Conservation (phyloP, 2,888 invertebrate species). For the Strigamia transsilvanica region DNA sequence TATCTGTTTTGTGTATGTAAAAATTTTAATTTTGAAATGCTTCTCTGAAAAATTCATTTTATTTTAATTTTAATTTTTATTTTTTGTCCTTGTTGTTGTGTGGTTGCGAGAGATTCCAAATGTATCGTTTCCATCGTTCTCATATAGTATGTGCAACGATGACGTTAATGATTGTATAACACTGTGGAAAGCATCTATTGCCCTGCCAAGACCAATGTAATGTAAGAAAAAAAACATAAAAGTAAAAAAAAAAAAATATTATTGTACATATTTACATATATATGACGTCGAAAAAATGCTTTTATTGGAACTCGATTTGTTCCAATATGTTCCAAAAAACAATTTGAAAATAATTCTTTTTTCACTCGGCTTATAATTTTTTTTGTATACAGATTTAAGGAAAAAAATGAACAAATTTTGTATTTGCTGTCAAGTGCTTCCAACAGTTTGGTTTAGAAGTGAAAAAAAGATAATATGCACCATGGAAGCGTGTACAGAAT, state of each 20-base stretch:
- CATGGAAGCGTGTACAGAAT: slow-evolving; percentile 20
- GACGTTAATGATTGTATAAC: slow-evolving; percentile 10
- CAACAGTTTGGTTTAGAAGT: slow-evolving; percentile 30
- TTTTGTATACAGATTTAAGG: slow-evolving; percentile 24
- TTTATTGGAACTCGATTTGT: slow-evolving; percentile 23
- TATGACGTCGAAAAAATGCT: slow-evolving; percentile 26
- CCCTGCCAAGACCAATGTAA: slow-evolving; percentile 23
- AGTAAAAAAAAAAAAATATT: neutral
- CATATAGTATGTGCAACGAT: slow-evolving; percentile 19
- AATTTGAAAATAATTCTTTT: slow-evolving; percentile 29
- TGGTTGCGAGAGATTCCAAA: slow-evolving; percentile 26
- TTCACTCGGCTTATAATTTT: slow-evolving; percentile 26
- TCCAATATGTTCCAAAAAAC: slow-evolving; percentile 24
- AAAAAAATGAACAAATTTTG: slow-evolving; percentile 3
- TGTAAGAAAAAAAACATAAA: neutral
- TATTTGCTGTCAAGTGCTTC: slow-evolving; percentile 23
- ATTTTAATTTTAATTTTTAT: neutral
- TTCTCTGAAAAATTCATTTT: neutral
- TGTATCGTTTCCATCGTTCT: slow-evolving; percentile 30
- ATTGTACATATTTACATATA: slow-evolving; percentile 30
- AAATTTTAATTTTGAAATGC: neutral
- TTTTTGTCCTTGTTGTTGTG: slow-evolving; percentile 18
- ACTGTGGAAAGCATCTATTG: slow-evolving; percentile 24
- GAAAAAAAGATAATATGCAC: slow-evolving; percentile 22
- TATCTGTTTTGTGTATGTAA: neutral